A percentile compares a stretch with the other conserved stretches of the same genome.
Conservation (phyloP, 2,888 invertebrate species). For the Thymelicus lineola region DNA sequence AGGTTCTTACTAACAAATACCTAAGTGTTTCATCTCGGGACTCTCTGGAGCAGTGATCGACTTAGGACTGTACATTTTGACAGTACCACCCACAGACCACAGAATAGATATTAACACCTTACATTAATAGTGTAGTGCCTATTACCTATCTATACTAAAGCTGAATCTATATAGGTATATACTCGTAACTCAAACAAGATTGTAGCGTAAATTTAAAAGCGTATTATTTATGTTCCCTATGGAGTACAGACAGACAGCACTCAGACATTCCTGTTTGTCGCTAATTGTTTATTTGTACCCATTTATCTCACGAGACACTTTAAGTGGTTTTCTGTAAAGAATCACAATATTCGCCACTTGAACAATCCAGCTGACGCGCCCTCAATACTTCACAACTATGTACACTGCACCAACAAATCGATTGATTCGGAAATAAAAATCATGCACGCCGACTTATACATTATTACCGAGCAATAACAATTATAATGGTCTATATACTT, state of each 20-base stretch:
- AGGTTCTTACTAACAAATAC: too few relatives aligned
- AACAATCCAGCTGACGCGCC: constrained; percentile 37
- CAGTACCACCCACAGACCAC: too few relatives aligned
- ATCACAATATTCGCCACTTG: constrained; percentile 51
- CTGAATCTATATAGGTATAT: not conserved
- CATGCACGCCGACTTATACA: constrained; percentile 25
- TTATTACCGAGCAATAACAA: constrained; percentile 32
- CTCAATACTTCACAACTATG: constrained; percentile 43
- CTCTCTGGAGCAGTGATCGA: too few relatives aligned
- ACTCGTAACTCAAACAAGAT: constrained; percentile 1
- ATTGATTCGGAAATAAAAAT: constrained; percentile 31
- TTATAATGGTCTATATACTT: constrained; percentile 15
- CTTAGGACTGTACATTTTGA: too few relatives aligned
- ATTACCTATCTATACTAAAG: not conserved
- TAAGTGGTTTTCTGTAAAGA: constrained; percentile 49
- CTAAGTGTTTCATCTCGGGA: too few relatives aligned
- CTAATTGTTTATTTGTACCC: constrained; percentile 48
- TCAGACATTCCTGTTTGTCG: constrained; percentile 38
- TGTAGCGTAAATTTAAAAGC: constrained; percentile 19
- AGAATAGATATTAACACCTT: too few relatives aligned
- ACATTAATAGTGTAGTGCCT: not conserved
- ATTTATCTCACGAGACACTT: constrained; percentile 48
- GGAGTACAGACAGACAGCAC: constrained; percentile 36
- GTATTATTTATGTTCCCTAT: constrained; percentile 28
- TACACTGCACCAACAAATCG: constrained; percentile 20